These are phyloP conservation scores for Pomatorhinus ruficollis DNA, from an alignment of 2,113 vertebrate genomes.

Conservation along the genomic window DNA sequence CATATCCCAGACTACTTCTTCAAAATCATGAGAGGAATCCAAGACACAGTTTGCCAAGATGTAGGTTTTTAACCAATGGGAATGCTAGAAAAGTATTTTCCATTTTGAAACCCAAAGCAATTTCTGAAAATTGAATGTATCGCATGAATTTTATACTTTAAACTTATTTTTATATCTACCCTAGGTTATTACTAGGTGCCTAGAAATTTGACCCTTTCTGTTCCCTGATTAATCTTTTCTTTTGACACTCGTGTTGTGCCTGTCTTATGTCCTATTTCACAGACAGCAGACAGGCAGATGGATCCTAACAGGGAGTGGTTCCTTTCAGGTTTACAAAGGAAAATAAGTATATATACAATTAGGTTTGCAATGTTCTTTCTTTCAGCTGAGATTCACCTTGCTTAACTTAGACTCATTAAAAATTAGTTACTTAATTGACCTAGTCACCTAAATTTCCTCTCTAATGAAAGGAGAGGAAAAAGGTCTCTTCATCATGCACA, in stretches of 20 bases:
- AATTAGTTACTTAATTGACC: slow-evolving; percentile 18
- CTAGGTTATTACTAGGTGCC: background rate
- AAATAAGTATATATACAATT: background rate
- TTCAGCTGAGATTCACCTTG: background rate
- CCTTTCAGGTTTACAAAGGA: background rate
- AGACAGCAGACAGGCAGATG: background rate
- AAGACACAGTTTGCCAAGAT: background rate
- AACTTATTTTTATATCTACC: background rate
- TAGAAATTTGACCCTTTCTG: background rate
- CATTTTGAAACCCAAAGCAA: background rate
- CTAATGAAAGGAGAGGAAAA: background rate
- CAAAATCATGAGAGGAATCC: background rate
- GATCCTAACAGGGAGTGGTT: background rate
- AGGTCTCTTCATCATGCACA: background rate
- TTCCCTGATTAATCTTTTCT: background rate
- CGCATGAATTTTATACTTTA: background rate
- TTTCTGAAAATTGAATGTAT: background rate
- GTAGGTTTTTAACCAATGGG: background rate
- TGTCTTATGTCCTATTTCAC: background rate
- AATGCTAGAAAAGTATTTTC: background rate
- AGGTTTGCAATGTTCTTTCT: background rate
- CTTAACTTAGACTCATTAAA: background rate
- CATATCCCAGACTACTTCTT: background rate
- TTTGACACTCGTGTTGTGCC: background rate
- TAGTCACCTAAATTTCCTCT: background rate